Percentiles rank a stretch among this genome's conserved stretches.
Evolutionary conservation across 92 coral and sea anemone species (phyloP).

Genomic region (Nematostella vectensis): DNA sequence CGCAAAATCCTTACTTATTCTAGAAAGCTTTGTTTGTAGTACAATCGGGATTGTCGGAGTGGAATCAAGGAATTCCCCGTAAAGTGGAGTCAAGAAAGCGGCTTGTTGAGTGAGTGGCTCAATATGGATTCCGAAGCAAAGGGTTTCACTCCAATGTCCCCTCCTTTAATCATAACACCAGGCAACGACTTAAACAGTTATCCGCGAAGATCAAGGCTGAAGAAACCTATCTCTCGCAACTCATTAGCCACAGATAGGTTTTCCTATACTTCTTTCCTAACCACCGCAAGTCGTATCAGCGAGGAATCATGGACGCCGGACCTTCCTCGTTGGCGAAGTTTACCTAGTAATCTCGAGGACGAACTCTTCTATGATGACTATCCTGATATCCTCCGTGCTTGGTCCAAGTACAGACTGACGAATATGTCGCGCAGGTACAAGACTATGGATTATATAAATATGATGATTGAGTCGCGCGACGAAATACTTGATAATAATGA

Average conservation of each 20-base stretch:
- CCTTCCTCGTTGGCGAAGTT: slow-evolving; percentile 76
- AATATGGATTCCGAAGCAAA: slow-evolving; percentile 6
- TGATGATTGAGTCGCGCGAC: slow-evolving; percentile 49
- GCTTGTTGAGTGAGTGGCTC: no score
- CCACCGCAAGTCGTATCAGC: slow-evolving; percentile 40
- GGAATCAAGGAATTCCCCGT: no score
- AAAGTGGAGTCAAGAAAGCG: no score
- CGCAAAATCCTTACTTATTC: no score
- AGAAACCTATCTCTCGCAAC: slow-evolving; percentile 62
- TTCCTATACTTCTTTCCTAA: slow-evolving; percentile 72
- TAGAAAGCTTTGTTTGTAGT: no score
- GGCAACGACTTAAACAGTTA: slow-evolving; percentile 23
- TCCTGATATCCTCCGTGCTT: slow-evolving; percentile 76
- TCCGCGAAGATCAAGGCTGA: slow-evolving; percentile 53
- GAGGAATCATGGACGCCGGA: slow-evolving; percentile 41
- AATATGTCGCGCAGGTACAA: slow-evolving; percentile 82
- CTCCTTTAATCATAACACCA: slow-evolving; percentile 63
- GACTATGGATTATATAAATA: slow-evolving; percentile 84
- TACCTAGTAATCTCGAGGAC: slow-evolving; percentile 77
- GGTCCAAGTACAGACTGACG: slow-evolving; percentile 78
- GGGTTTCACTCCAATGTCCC: background rate
- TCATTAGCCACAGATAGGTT: slow-evolving; percentile 73
- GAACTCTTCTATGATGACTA: slow-evolving; percentile 74
- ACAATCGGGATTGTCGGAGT: no score
- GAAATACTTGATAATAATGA: slow-evolving; percentile 31